Evolutionary conservation across 2,797 vertebrate genomes (phyloP), one percentile per base, ranked within the genome.

Genomic region (Coregonus ussuriensis): DNA sequence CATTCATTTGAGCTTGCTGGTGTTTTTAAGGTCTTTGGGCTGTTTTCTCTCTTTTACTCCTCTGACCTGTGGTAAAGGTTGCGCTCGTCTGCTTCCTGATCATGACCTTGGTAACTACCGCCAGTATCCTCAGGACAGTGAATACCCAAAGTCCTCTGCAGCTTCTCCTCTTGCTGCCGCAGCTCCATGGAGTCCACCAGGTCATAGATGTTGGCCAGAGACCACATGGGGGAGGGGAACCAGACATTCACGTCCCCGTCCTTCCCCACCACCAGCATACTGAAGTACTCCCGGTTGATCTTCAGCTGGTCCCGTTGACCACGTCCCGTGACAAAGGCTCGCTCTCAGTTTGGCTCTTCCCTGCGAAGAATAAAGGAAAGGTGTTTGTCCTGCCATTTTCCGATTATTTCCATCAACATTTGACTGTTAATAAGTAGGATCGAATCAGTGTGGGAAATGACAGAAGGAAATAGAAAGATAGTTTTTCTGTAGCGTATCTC

Each of bases 171-270:
- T 83, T 94, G 90, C 1, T 91, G 87, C 2, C 94, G 91, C 37
- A 89, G 90, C 79, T 95, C 94, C 91, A 88, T 91, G 52, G 94
- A 94, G 84, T 95, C 94, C 82, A 95, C 93, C 75, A 94, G 91
- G 83, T 95, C 94, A 1, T 95, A 95, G 79, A 95, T 77, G 82
- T 79, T 95, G 54, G 93, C 91, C 85, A 95, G 72, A 14, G 94
- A 93, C 94, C 94, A 96, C 85, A 94, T 78, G 53, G 95, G 93
- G 0, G 95, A 93, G 0, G 92, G 83, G 86, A 93, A 95, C 94
- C 94, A 95, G 0, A 93, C 91, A 82, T 94, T 93, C 65, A 95
- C 90, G 0, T 94, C 89, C 0, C 94, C 87, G 0, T 95, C 94
- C 79, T 96, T 96, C 54, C 91, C 94, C 74, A 95, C 92, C 5